These are phyloP conservation scores for Rhegmatorhina hoffmannsi DNA, from an alignment of 2,113 vertebrate genomes.

Conservation along the genomic window DNA sequence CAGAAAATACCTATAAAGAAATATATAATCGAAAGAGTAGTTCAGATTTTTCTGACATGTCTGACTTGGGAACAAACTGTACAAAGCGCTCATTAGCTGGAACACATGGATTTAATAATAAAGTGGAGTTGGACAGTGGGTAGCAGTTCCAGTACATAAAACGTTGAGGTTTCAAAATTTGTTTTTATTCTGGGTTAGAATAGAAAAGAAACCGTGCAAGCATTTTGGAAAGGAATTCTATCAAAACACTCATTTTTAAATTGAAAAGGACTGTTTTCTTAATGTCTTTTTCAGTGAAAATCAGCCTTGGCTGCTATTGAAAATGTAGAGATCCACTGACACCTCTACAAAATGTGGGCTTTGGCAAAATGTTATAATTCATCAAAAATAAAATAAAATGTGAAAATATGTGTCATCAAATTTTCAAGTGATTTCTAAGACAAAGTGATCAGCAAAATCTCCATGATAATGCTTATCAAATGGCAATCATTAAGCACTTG, in stretches of 20 bases:
- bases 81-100: background rate
- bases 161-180: slow-evolving; percentile 35
- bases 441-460: background rate
- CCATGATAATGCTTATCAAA: background rate
- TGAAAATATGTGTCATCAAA: background rate
- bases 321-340: background rate
- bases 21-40: background rate
- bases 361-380: background rate
- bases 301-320: background rate
- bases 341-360: background rate
- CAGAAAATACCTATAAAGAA: background rate
- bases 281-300: background rate
- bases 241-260: background rate
- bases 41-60: background rate
- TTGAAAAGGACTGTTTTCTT: background rate
- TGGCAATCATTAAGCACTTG: background rate
- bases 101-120: slow-evolving; percentile 59
- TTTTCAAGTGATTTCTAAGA: background rate
- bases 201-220: slow-evolving; percentile 4
- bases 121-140: background rate
- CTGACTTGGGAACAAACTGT: slow-evolving; percentile 14
- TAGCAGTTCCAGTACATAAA: slow-evolving; percentile 29
- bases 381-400: background rate
- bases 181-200: slow-evolving; percentile 51
- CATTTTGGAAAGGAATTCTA: slow-evolving; percentile 13